Conservation (phyloP, 2,113 vertebrate genomes). For the Phoenicopterus ruber region DNA sequence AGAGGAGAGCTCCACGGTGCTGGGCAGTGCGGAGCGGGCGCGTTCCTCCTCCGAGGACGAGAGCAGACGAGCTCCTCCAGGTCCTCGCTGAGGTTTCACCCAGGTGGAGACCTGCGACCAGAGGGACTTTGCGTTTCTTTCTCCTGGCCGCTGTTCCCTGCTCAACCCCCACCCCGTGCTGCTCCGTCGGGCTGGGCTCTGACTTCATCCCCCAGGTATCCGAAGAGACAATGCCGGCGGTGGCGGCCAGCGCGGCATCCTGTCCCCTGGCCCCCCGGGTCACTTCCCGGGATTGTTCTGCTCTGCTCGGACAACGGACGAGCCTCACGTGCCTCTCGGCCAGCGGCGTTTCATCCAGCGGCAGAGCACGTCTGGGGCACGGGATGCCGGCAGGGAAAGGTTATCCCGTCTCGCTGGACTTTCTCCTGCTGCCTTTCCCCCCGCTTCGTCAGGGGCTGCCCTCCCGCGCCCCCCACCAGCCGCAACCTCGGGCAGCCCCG, state of each 20-base stretch:
- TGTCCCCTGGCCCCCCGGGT: not conserved
- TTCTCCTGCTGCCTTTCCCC: not conserved
- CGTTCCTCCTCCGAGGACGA: not conserved
- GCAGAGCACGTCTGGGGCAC: fast-evolving
- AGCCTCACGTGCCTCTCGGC: not conserved
- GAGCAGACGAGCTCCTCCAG: not conserved
- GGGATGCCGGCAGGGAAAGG: not conserved
- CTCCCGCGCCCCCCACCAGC: not conserved
- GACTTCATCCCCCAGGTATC: conserved; percentile 26
- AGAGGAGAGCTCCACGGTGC: not conserved
- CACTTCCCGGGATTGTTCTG: conserved; percentile 58
- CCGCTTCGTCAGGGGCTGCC: fast-evolving
- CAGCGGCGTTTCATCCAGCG: fast-evolving
- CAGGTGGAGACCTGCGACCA: fast-evolving
- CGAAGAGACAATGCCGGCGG: not conserved
- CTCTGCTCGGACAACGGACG: not conserved
- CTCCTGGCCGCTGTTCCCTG: fast-evolving
- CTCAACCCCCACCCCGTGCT: not conserved
- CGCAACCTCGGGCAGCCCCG: fast-evolving
- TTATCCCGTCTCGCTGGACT: not conserved
- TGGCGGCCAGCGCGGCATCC: not conserved
- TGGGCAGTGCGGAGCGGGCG: fast-evolving
- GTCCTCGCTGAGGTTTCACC: not conserved
- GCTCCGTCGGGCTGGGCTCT: not conserved
- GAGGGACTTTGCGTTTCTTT: too few relatives aligned